Base-by-base conservation (phyloP, 2,113 vertebrate genomes). In the Hystrix brachyura region DNA sequence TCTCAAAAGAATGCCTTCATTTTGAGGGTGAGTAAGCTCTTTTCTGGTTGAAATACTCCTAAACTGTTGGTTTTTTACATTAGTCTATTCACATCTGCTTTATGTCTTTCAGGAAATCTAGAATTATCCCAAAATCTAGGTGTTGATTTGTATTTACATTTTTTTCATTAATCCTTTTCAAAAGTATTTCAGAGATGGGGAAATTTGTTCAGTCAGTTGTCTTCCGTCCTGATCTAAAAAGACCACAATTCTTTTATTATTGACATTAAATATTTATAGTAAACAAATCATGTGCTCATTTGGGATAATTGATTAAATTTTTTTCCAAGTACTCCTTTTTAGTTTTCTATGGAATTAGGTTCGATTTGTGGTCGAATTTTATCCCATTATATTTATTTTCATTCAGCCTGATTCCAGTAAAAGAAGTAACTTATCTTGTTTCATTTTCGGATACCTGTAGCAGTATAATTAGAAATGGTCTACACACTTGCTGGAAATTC, bases 401-500 rank as follows among this genome's bases (percentile, higher is more conserved):
- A 67, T 23, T 46, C 38, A 89, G 32, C 53, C 48, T 96, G 46
- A 48, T 80, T 83, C 67, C 74, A 93, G 7, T 93, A 34, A 87
- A 94, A 95, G 60, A 60, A 34, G 78, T 23, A 38, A 53, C 5
- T 83, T 62, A 12, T 21, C 29, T 69, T 97, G 15, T 62, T 95
- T 96, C 67, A 64, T 21, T 86, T 57, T 91, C 64, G 95, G 86
- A 84, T 92, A 43, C 29, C 57, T 86, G 7, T 32, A 81, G 55
- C 14, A 71, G 3, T 92, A 51, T 91, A 86, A 84, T 96, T 89
- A 94, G 51, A 90, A 93, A 83, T 80, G 67, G 11, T 53, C 87
- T 80, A 53, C 72, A 81, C 48, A 89, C 29, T 82, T 96, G 51
- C 67, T 91, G 80, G 69, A 69, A 96, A 83, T 91, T 93, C 65